Percentiles rank a stretch among this genome's conserved stretches.
These are phyloP conservation scores for Hecatera dysodea DNA, from an alignment of 2,888 invertebrate genomes.

Conservation along the genomic window DNA sequence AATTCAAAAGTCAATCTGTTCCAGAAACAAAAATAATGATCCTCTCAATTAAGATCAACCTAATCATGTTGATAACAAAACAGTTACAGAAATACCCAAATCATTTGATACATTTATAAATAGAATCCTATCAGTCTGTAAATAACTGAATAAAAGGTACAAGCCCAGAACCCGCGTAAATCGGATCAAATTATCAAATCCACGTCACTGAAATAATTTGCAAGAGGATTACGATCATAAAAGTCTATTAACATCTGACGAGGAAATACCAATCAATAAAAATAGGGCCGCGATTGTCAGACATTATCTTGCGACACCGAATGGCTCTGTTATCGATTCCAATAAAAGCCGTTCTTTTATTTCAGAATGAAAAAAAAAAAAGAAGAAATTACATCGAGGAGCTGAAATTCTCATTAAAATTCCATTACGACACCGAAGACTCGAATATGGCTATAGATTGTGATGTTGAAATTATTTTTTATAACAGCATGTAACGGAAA, in stretches of 20 bases:
- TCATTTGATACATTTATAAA: constrained; percentile 18
- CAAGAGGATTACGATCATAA: constrained; percentile 65
- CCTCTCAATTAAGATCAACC: constrained; percentile 4
- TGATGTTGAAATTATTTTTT: constrained; percentile 75
- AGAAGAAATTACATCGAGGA: constrained; percentile 78
- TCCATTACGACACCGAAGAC: constrained; percentile 80
- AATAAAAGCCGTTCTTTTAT: constrained; percentile 81
- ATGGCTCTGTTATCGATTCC: constrained; percentile 78
- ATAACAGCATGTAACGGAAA: constrained; percentile 64
- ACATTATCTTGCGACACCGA: constrained; percentile 73
- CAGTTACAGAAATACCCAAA: constrained; percentile 1
- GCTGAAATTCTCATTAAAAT: constrained; percentile 87
- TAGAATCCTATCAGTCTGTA: constrained; percentile 2
- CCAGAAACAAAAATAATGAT: background rate
- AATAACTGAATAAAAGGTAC: constrained; percentile 4
- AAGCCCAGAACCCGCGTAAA: constrained; percentile 5
- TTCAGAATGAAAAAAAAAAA: constrained; percentile 74
- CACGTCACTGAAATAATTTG: constrained; percentile 51
- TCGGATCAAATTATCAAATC: constrained; percentile 46
- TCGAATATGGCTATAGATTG: constrained; percentile 79
- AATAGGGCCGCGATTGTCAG: constrained; percentile 75
- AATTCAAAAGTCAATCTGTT: background rate
- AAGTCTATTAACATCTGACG: constrained; percentile 69
- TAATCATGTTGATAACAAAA: constrained; percentile 10
- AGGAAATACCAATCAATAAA: constrained; percentile 71